Evolutionary conservation across 2,888 invertebrate genomes (phyloP).

Genomic region (Drosophila atroscutellata): DNA sequence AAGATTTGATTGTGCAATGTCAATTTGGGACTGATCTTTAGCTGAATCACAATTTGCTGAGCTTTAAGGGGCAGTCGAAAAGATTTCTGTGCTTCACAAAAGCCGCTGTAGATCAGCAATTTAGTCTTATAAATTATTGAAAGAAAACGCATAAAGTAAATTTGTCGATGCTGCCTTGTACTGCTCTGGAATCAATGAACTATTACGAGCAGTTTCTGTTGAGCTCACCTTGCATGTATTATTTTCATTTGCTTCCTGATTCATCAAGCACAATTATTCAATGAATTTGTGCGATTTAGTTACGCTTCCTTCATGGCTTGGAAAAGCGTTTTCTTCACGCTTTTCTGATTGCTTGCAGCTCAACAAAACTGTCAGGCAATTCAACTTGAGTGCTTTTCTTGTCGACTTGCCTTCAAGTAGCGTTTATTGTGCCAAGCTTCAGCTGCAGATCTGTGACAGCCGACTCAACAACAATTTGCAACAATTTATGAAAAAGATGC

Average conservation of each 20-base stretch:
- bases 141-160: not conserved
- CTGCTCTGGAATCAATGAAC: not conserved
- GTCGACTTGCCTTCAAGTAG: conserved; percentile 7
- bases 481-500: conserved; percentile 75
- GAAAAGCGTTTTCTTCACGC: not conserved
- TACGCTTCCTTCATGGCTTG: conserved; percentile 26
- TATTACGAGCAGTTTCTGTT: not conserved
- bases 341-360: conserved; percentile 8
- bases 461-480: conserved; percentile 63
- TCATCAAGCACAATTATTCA: conserved; percentile 24
- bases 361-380: conserved; percentile 24
- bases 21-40: conserved; percentile 8
- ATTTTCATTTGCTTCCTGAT: conserved; percentile 17
- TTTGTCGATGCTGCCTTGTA: not conserved
- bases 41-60: conserved; percentile 6
- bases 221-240: not conserved
- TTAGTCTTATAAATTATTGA: not conserved
- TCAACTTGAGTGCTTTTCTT: conserved; percentile 26
- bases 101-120: not conserved
- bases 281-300: conserved; percentile 22
- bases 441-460: conserved; percentile 47
- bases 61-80: not conserved
- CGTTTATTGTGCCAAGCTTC: conserved; percentile 29
- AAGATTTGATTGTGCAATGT: conserved; percentile 21
- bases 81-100: not conserved